A percentile compares a stretch with the other conserved stretches of the same genome.
Evolutionary conservation across 92 coral and sea anemone genomes (phyloP).

Genomic region (Epizoanthus rinbou): DNA sequence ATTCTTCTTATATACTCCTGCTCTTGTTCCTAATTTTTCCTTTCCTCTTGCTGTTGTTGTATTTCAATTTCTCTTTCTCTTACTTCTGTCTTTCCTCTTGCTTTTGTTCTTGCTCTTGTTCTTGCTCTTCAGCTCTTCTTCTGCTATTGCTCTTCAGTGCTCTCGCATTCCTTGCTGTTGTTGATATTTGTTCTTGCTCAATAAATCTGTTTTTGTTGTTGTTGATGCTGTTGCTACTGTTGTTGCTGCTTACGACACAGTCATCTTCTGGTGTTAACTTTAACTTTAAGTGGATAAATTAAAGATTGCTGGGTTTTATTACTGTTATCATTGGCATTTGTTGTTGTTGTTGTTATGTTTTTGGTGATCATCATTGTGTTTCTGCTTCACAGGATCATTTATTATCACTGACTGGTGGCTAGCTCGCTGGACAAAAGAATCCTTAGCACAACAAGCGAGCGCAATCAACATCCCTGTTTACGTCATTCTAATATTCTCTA

Average conservation of each 20-base stretch:
- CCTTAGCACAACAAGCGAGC: slow-evolving; percentile 24
- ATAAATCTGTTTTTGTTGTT: too few species aligned
- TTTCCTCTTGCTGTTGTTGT: not conserved
- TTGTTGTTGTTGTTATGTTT: not conserved
- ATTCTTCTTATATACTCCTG: not conserved
- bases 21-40: not conserved
- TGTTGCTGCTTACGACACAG: too few species aligned
- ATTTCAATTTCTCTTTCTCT: not conserved
- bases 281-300: too few species aligned
- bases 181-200: too few species aligned
- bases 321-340: not conserved
- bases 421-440: slow-evolving; percentile 40
- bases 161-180: too few species aligned
- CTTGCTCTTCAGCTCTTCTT: not conserved
- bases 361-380: not conserved
- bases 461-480: slow-evolving; percentile 49
- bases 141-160: not conserved
- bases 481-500: slow-evolving; percentile 48
- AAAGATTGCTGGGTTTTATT: not conserved
- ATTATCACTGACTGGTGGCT: slow-evolving; percentile 68
- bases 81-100: not conserved
- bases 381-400: slow-evolving; percentile 39
- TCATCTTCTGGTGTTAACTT: too few species aligned
- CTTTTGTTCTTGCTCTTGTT: not conserved
- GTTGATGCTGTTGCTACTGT: too few species aligned